Base-by-base conservation (phyloP, 2,113 vertebrate species). In the Hippoglossus stenolepis region DNA sequence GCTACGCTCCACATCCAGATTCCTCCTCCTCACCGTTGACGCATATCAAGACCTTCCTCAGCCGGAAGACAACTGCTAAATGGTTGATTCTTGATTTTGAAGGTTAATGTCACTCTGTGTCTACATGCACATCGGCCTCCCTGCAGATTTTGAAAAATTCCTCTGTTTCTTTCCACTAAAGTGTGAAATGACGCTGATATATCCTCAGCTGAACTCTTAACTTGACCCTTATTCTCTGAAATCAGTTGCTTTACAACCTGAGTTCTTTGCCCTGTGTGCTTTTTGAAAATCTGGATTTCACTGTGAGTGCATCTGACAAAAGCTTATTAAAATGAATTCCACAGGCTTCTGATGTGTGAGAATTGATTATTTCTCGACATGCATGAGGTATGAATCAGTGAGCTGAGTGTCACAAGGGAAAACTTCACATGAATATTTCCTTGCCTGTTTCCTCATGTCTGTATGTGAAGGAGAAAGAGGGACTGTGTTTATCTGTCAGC, bases 241-340 rank as follows among this genome's bases (percentile, higher is more conserved):
- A 81, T 75, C 72, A 59, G 43, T 40, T 35, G 70, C 43, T 60
- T 60, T n/a, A 38, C 3, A 65, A n/a, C 8, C 13, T n/a, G 68
- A 82, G 60, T 65, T 58, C 14, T 74, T 43, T 64, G 15, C 70
- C 38, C 13, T 60, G 5, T 65, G 38, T 75, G 77, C 62, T 82
- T 11, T 76, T 64, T 78, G 43, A 65, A 73, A 65, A 64, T 62
- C 72, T 31, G 31, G 28, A 80, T 76, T 82, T 45, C 38, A 67
- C 59, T 66, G 40, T 81, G 58, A 64, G 31, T 63, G 61, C 53
- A 24, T 68, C 65, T 58, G 61, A 67, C 47, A 85, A 84, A 84
- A 75, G 72, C 85, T 75, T 79, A 92, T 88, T 92, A 91, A 92
- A 91, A 87, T 28, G 18, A 87, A 87, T 87, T 78, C 80, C 75